A percentile compares a stretch with the other conserved stretches of the same genome.
Conservation (phyloP, 2,797 vertebrate species). For the Hemibagrus guttatus region DNA sequence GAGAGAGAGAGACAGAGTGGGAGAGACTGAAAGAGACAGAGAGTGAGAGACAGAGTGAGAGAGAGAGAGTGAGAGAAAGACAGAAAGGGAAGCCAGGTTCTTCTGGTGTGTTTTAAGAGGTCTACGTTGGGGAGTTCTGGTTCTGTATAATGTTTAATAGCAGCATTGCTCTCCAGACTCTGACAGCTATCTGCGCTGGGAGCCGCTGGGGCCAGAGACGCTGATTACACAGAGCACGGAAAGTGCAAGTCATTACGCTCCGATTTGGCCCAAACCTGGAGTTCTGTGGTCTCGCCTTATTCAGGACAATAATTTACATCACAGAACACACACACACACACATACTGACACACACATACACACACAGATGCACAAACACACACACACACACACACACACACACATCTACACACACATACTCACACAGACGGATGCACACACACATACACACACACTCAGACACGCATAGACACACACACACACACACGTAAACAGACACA, state of each 20-base stretch:
- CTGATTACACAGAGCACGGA: slow-evolving; percentile 48
- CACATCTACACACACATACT: neutral
- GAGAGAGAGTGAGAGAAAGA: no score
- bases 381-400: neutral
- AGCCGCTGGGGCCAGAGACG: slow-evolving; percentile 44
- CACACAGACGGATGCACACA: neutral
- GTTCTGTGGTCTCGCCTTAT: slow-evolving; percentile 18
- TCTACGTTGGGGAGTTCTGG: slow-evolving; percentile 51
- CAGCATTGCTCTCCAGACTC: slow-evolving; percentile 38
- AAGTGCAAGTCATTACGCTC: slow-evolving; percentile 35
- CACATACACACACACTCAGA: neutral
- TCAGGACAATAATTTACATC: slow-evolving; percentile 40
- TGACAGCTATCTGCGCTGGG: slow-evolving; percentile 31
- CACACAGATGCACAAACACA: neutral
- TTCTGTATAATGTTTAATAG: slow-evolving; percentile 55
- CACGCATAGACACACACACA: neutral
- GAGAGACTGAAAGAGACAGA: neutral
- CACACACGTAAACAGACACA: neutral
- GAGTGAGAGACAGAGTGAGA: no score
- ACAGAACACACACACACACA: slow-evolving; percentile 14
- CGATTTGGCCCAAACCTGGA: slow-evolving; percentile 18
- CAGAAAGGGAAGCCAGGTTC: slow-evolving; percentile 46
- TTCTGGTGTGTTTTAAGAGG: slow-evolving; percentile 57
- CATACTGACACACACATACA: neutral
- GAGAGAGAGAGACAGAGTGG: slow-evolving; percentile 24